Percentiles rank a stretch among this genome's conserved stretches.
Evolutionary conservation across 2,113 vertebrate genomes (phyloP).

Genomic region (Daboia siamensis): DNA sequence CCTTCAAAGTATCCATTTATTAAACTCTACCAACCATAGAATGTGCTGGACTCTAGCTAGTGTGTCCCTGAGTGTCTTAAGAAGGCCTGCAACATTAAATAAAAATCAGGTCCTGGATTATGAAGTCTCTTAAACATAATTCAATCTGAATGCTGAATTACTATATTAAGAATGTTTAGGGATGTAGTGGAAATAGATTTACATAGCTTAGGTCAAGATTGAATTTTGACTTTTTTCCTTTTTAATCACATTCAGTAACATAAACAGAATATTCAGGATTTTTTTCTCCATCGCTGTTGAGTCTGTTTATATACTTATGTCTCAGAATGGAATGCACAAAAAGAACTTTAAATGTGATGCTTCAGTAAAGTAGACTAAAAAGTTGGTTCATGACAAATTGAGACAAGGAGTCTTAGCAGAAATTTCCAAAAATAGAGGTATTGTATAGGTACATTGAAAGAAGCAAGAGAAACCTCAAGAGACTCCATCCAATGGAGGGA

Average conservation of each 20-base stretch:
- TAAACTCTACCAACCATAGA: neutral
- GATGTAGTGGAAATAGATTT: constrained; percentile 13
- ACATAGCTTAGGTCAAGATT: neutral
- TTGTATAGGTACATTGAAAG: neutral
- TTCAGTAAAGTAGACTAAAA: neutral
- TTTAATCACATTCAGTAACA: neutral
- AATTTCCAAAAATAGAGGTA: neutral
- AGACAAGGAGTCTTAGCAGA: neutral
- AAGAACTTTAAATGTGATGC: neutral
- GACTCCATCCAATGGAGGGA: neutral
- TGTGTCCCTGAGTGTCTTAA: accelerated
- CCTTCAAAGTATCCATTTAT: accelerated
- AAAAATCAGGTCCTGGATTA: neutral
- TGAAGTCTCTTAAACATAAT: constrained; percentile 6
- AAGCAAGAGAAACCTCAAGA: neutral
- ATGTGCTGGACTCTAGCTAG: accelerated
- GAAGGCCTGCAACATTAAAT: accelerated
- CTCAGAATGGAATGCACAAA: neutral
- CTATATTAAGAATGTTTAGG: constrained; percentile 7
- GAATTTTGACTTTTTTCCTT: neutral
- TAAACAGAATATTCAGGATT: constrained; percentile 35
- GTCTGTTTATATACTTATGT: neutral
- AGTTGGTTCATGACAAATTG: neutral
- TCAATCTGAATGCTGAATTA: constrained; percentile 18
- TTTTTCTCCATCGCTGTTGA: constrained; percentile 25